These are phyloP conservation scores for Lathronympha strigana DNA, from an alignment of 2,888 invertebrate species.

Conservation along the genomic window DNA sequence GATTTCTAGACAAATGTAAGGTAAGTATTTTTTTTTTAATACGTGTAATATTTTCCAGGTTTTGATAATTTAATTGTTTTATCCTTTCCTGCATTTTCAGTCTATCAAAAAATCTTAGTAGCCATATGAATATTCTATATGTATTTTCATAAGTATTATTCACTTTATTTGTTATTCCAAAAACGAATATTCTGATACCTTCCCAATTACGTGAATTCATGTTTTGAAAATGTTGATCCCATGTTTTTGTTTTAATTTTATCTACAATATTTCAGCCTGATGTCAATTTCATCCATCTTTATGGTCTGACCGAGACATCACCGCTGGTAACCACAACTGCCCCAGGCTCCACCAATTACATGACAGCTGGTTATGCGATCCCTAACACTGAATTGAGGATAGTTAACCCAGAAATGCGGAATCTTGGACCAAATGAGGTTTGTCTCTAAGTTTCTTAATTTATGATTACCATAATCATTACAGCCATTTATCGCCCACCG, in stretches of 20 bases:
- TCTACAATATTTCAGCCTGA: conserved; percentile 50
- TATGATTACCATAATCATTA: background rate
- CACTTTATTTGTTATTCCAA: no score
- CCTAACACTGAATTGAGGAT: conserved; percentile 86
- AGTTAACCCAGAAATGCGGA: conserved; percentile 58
- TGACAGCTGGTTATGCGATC: conserved; percentile 82
- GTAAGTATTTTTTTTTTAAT: conserved; percentile 48
- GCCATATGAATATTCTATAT: no score
- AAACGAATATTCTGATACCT: no score
- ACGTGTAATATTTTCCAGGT: background rate
- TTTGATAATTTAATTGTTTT: no score
- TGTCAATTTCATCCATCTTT: conserved; percentile 73
- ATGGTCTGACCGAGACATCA: conserved; percentile 89
- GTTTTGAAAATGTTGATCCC: no score
- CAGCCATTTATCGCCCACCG: no score
- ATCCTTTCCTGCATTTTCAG: no score
- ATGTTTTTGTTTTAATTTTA: no score
- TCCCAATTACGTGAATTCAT: no score
- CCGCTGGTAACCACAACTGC: conserved; percentile 78
- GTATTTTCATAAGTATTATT: no score
- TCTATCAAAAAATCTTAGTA: no score
- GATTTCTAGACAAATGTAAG: conserved; percentile 74
- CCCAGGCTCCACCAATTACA: conserved; percentile 54
- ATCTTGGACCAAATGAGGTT: conserved; percentile 81
- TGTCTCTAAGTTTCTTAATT: background rate